phyloP scores from a whole-genome alignment of 2,888 invertebrate species.

The Shargacucullia verbasci region DNA sequence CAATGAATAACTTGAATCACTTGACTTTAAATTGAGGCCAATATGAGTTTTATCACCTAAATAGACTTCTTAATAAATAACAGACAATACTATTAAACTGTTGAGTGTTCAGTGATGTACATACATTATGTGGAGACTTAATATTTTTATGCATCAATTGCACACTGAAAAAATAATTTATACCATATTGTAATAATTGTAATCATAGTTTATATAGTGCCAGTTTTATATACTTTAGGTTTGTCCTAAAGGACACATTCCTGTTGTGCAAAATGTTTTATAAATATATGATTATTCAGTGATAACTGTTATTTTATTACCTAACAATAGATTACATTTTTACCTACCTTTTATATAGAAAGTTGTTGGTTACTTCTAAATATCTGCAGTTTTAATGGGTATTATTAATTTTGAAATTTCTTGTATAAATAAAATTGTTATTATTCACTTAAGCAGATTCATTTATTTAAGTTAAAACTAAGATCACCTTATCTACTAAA shows the following conservation, averaged over 20 bases:
- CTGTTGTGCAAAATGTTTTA: conserved; percentile 69
- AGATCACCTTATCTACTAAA: conserved; percentile 76
- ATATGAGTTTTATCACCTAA: conserved; percentile 4
- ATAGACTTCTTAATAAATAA: conserved; percentile 24
- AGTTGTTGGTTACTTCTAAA: too few species aligned
- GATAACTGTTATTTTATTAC: conserved; percentile 52
- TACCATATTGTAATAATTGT: conserved; percentile 45
- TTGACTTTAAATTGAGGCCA: conserved; percentile 9
- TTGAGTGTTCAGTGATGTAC: conserved; percentile 9
- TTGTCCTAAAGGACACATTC: conserved; percentile 81
- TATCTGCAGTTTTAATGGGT: too few species aligned
- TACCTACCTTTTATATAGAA: neutral
- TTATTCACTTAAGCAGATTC: conserved; percentile 77
- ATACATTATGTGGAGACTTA: conserved; percentile 15
- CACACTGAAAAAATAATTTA: conserved; percentile 39
- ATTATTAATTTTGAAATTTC: too few species aligned
- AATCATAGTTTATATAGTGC: conserved; percentile 60
- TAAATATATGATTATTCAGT: conserved; percentile 64
- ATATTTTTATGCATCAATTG: conserved; percentile 35
- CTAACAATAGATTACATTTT: too few species aligned
- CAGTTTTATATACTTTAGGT: conserved; percentile 66
- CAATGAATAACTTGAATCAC: neutral
- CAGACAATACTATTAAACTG: conserved; percentile 46
- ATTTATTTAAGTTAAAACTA: conserved; percentile 80
- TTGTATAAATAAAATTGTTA: conserved; percentile 56